phyloP scores from a whole-genome alignment of 1,140 invertebrate species.

The Vanessa tameamea region DNA sequence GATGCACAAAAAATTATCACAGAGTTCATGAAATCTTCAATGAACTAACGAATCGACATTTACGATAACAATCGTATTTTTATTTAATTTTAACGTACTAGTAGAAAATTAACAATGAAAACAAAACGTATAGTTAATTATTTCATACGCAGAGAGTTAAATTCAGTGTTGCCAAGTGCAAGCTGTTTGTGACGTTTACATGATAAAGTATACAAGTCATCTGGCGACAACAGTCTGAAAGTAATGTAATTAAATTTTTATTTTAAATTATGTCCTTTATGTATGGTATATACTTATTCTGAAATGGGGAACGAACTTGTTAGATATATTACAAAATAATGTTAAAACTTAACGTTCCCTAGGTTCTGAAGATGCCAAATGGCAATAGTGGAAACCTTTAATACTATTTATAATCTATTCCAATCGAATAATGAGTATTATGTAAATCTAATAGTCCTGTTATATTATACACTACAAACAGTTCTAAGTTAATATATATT shows the following conservation, averaged over 20 bases:
- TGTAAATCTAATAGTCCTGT: no score
- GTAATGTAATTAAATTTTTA: conserved; percentile 14
- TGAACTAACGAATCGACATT: background rate
- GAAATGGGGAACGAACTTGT: background rate
- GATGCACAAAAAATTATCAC: no score
- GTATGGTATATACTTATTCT: background rate
- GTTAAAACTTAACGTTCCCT: no score
- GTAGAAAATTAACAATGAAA: background rate
- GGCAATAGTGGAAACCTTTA: no score
- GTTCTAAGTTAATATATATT: no score
- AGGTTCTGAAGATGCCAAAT: no score
- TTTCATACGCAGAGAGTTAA: conserved; percentile 1
- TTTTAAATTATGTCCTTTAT: background rate
- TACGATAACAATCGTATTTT: background rate
- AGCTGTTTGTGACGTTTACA: conserved; percentile 14
- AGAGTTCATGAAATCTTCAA: no score
- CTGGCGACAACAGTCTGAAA: conserved; percentile 8
- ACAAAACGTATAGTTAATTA: conserved; percentile 5
- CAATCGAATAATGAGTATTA: no score
- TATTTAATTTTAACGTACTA: background rate
- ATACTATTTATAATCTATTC: no score
- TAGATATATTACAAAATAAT: no score
- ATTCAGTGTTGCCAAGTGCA: conserved; percentile 16
- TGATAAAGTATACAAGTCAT: conserved; percentile 12
- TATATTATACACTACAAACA: no score